A percentile compares a stretch with the other conserved stretches of the same genome.
phyloP scores from a whole-genome alignment of 2,888 invertebrate species.

The Stenotaenia linearis region DNA sequence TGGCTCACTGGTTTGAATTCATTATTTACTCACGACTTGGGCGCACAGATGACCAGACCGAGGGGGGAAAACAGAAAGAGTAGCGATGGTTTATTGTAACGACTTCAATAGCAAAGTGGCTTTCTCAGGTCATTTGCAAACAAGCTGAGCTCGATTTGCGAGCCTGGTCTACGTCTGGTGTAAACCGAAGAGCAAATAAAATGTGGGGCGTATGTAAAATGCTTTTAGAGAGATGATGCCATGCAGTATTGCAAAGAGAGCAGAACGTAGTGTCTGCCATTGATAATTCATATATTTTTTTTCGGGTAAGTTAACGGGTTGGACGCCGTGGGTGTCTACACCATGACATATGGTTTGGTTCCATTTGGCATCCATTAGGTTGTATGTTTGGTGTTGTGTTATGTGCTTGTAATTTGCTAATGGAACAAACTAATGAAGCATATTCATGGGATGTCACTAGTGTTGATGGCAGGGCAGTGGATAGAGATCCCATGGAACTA shows the following conservation, averaged over 20 bases:
- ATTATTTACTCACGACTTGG: neutral
- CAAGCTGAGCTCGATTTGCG: neutral
- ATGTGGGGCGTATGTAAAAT: neutral
- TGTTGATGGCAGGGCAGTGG: neutral
- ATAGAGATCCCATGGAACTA: neutral
- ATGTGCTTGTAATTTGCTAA: neutral
- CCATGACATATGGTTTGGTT: neutral
- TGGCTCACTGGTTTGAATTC: neutral
- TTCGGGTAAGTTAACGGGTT: neutral
- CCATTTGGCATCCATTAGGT: neutral
- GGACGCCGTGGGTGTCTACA: neutral
- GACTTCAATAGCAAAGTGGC: neutral
- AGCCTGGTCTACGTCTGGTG: neutral
- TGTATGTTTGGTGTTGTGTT: neutral
- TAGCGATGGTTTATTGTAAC: conserved; percentile 18
- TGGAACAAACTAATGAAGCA: neutral
- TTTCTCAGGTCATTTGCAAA: conserved; percentile 21
- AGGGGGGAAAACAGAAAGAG: neutral
- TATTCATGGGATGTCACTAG: neutral
- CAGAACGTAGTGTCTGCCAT: neutral
- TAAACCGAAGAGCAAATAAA: conserved; percentile 21
- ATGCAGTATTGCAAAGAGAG: neutral
- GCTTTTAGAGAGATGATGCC: neutral
- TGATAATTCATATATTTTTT: neutral
- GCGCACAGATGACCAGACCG: neutral